Base-by-base conservation (phyloP, 2,888 invertebrate genomes). In the Orthonychiurus folsomi region DNA sequence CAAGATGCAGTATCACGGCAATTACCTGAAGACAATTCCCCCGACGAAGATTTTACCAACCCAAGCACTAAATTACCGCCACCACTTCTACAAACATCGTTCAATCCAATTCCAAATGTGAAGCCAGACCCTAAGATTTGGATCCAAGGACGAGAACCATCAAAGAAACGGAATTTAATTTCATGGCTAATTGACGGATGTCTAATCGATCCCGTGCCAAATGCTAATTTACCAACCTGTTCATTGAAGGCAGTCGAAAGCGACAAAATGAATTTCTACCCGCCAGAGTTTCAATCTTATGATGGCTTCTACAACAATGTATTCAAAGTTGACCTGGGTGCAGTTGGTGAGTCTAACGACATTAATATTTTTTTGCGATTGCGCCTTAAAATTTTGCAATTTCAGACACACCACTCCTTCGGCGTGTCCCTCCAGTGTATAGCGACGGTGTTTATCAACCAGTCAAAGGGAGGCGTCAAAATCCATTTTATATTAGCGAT, bases 371-470 rank as follows among this genome's bases (percentile, higher is more conserved):
- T 2, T 25, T 25, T 25, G 3, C 25, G 3, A 56, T 59, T 50
- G 26, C 58, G 0, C 23, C 3, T 62, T 15, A 18, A 27, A 59
- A n/a, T 15, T 25, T 61, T 65, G 1, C 69, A 15, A 15, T 53
- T 56, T 18, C 18, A 82, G 83, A 83, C 72, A 80, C 79, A 1
- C 79, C 80, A 3, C 74, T 84, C 50, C 75, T 82, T 28, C 76
- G 83, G 61, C 77, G 81, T 65, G 77, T 80, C 64, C 80, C 82
- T 1, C 80, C 82, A 3, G 79, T 79, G 24, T 84, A 83, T 72
- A 75, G 76, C 63, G 84, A 84, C 74, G 82, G 82, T 23, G 80
- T 80, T 2, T 83, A 83, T 69, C 71, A 77, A 66, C 81, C 82
- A 2, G 76, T 79, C 1, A 81, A 79, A 25, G 71, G 70, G n/a